Evolutionary conservation across 2,113 vertebrate genomes (phyloP).

Genomic region (Triplophysa dalaica): DNA sequence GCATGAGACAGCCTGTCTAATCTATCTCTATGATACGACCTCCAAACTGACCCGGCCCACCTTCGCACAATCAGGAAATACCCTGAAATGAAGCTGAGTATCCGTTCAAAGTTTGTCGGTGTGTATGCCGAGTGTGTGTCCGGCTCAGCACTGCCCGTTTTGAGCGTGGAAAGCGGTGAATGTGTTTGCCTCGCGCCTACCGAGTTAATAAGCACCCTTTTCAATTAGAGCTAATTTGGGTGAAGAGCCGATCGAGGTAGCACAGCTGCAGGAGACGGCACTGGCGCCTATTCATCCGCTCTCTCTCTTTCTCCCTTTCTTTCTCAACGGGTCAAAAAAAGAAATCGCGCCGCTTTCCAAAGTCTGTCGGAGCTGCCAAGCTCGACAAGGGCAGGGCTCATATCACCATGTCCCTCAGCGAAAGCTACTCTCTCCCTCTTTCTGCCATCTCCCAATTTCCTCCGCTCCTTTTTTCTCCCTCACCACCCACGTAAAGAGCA

Average conservation of each 20-base stretch:
- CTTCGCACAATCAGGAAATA: constrained; percentile 22
- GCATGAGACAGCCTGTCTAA: constrained; percentile 38
- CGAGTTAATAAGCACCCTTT: constrained; percentile 59
- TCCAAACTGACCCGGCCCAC: constrained; percentile 28
- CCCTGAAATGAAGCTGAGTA: constrained; percentile 21
- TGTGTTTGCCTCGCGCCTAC: constrained; percentile 47
- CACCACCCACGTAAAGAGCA: constrained; percentile 5
- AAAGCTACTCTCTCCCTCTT: not conserved
- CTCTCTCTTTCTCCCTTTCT: constrained; percentile 12
- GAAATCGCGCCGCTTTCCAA: not conserved
- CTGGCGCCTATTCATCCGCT: constrained; percentile 14
- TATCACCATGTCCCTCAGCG: constrained; percentile 21
- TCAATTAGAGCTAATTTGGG: constrained; percentile 62
- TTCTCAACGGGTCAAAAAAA: constrained; percentile 13
- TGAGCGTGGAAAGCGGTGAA: constrained; percentile 40
- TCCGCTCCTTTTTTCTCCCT: not conserved
- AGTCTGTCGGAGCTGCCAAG: not conserved
- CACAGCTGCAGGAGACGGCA: constrained; percentile 45
- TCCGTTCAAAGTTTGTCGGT: constrained; percentile 5
- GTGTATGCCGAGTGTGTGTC: constrained; percentile 19
- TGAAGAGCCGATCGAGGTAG: constrained; percentile 49
- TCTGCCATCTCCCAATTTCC: constrained; percentile 26
- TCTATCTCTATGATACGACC: constrained; percentile 39
- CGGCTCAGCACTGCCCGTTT: constrained; percentile 22
- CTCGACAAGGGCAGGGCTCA: not conserved